These are phyloP conservation scores for Solenopsis invicta DNA, from an alignment of 1,140 invertebrate species.

Conservation along the genomic window DNA sequence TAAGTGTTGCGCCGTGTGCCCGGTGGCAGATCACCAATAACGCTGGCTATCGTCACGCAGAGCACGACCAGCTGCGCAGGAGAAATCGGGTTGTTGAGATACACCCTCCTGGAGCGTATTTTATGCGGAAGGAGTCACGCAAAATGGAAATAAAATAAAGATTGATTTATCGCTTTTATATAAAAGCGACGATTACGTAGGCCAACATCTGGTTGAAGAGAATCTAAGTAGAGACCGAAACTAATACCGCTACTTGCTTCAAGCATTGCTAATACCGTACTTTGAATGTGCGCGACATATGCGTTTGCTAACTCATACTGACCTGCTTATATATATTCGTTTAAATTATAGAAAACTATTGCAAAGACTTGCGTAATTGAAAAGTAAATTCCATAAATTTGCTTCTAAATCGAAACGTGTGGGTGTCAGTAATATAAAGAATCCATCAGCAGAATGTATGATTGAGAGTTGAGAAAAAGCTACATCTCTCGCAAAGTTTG, in stretches of 20 bases:
- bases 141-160: neutral
- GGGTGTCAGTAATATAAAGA: neutral
- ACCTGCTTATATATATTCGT: neutral
- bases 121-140: neutral
- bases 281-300: neutral
- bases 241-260: neutral
- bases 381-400: neutral
- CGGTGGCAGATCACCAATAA: conserved; percentile 82
- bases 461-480: neutral
- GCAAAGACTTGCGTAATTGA: neutral
- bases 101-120: neutral
- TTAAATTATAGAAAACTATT: neutral
- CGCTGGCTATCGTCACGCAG: conserved; percentile 82
- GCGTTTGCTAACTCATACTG: neutral
- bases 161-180: neutral
- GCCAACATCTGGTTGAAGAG: neutral
- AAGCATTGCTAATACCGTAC: neutral
- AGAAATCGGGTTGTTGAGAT: neutral
- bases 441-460: neutral
- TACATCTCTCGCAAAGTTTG: neutral
- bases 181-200: neutral
- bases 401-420: neutral
- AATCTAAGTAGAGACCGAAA: neutral
- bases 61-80: conserved; percentile 82
- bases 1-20: conserved; percentile 89